Evolutionary conservation across 2,888 invertebrate genomes (phyloP).

Genomic region (Erynnis tages): DNA sequence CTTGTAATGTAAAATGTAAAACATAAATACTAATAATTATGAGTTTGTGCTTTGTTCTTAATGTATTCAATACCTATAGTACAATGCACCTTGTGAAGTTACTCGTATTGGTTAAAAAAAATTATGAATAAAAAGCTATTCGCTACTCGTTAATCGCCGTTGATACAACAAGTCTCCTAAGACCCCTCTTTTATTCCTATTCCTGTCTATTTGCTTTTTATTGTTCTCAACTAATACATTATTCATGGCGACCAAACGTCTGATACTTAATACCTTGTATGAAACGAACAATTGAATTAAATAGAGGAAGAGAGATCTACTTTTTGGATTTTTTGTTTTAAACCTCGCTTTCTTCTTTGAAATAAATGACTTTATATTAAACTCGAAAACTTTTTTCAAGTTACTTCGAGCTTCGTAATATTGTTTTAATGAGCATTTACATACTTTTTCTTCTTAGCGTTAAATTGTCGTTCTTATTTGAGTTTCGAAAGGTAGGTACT

Average conservation of each 20-base stretch:
- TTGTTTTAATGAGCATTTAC: neutral
- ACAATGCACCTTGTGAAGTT: neutral
- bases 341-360: neutral
- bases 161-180: neutral
- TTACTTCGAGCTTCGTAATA: neutral
- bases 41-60: too few relatives aligned
- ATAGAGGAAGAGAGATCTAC: conserved; percentile 1
- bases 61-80: too few relatives aligned
- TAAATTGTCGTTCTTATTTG: too few relatives aligned
- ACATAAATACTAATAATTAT: too few relatives aligned
- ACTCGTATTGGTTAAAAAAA: too few relatives aligned
- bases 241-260: conserved; percentile 22
- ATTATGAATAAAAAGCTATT: too few relatives aligned
- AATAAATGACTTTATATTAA: neutral
- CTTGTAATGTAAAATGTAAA: too few relatives aligned
- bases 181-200: conserved; percentile 33
- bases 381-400: neutral
- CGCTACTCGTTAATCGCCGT: neutral
- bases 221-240: conserved; percentile 25
- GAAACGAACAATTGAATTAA: conserved; percentile 23
- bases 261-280: conserved; percentile 23
- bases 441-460: too few relatives aligned
- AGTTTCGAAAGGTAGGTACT: too few relatives aligned
- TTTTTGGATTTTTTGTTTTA: conserved; percentile 4
- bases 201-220: conserved; percentile 31